Conservation (phyloP, 2,888 invertebrate species). For the Spisula solida region DNA sequence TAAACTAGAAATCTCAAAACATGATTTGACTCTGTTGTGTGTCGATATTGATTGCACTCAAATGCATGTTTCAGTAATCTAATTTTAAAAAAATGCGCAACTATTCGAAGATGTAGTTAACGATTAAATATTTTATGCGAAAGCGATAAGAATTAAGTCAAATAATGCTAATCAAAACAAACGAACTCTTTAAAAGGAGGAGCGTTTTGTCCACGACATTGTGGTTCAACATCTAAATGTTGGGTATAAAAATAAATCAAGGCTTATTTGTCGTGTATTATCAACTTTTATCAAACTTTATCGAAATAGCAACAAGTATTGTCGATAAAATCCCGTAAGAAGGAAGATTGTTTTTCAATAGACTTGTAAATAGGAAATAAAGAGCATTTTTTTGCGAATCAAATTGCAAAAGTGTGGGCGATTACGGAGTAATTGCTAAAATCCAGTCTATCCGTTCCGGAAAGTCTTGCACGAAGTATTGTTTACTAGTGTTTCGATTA, state of each 20-base stretch:
- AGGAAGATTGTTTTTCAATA: conserved; percentile 16
- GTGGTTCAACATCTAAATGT: background rate
- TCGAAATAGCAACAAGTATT: conserved; percentile 10
- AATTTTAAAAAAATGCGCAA: too few relatives aligned
- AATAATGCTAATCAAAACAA: too few relatives aligned
- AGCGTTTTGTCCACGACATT: background rate
- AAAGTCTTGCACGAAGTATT: background rate
- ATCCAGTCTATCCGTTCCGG: background rate
- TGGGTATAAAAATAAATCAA: background rate
- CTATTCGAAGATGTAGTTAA: too few relatives aligned
- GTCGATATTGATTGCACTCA: too few relatives aligned
- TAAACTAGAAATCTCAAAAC: too few relatives aligned
- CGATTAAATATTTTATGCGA: too few relatives aligned
- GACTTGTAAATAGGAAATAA: background rate
- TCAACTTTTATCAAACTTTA: conserved; percentile 4
- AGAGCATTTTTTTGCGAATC: background rate
- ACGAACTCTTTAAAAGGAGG: background rate
- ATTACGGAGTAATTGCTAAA: background rate
- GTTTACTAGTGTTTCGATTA: background rate
- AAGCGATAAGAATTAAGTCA: too few relatives aligned
- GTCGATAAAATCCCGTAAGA: conserved; percentile 8
- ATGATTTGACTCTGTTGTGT: too few relatives aligned
- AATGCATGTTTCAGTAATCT: too few relatives aligned
- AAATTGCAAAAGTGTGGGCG: background rate
- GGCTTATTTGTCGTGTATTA: background rate